Evolutionary conservation across 2,888 invertebrate genomes (phyloP).

Genomic region (Geophilus truncorum): DNA sequence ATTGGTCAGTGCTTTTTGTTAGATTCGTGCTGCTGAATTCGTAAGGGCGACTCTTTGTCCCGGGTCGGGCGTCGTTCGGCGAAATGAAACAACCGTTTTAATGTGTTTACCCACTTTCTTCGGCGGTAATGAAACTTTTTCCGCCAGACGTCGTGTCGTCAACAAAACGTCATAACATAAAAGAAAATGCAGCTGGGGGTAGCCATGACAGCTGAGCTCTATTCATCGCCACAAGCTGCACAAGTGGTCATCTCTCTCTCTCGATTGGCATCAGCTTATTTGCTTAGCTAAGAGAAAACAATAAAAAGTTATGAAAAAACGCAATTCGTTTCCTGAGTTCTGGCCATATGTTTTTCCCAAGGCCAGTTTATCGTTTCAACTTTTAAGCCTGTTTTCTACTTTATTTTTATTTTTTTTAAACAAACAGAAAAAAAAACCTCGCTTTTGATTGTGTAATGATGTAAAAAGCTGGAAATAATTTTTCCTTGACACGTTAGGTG

Average conservation of each 20-base stretch:
- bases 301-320: background rate
- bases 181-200: background rate
- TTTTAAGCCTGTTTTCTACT: background rate
- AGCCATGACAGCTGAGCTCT: background rate
- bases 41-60: background rate
- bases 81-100: background rate
- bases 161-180: background rate
- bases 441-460: background rate
- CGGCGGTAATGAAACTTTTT: background rate
- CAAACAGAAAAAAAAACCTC: background rate
- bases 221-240: background rate
- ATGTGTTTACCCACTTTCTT: background rate
- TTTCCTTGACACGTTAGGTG: background rate
- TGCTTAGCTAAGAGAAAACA: background rate
- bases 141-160: background rate
- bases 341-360: background rate
- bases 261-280: background rate
- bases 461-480: background rate
- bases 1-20: background rate
- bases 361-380: background rate
- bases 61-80: background rate
- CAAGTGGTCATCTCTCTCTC: background rate
- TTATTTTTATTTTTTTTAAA: background rate
- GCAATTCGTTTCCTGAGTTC: background rate
- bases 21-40: background rate